phyloP scores from a whole-genome alignment of 2,113 vertebrate genomes.

The Ophthalmotilapia sp. region DNA sequence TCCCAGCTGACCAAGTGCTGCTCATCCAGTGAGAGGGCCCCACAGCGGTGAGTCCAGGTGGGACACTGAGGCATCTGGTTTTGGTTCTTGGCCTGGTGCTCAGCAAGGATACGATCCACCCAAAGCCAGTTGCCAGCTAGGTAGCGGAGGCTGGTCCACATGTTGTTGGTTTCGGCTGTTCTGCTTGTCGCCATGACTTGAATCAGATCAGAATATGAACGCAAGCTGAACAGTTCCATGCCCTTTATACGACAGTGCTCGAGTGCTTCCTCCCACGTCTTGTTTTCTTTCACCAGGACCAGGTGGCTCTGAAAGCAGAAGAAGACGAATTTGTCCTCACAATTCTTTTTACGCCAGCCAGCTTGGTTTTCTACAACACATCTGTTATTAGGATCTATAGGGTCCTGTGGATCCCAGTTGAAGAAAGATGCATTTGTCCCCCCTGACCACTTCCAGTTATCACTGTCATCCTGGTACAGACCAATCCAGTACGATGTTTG shows the following conservation, averaged over 20 bases:
- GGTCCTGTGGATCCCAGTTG: rapidly evolving
- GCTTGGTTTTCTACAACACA: neutral
- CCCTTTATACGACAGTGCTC: neutral
- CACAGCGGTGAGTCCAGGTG: neutral
- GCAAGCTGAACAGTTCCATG: slow-evolving; percentile 16
- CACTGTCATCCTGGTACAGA: neutral
- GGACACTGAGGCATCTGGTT: neutral
- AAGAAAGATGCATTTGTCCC: neutral
- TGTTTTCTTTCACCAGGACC: slow-evolving; percentile 2
- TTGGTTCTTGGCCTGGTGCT: neutral
- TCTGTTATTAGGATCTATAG: neutral
- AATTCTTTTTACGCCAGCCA: neutral
- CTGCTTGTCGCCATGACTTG: neutral
- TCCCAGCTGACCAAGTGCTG: neutral
- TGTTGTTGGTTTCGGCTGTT: neutral
- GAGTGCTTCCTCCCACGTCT: slow-evolving; percentile 39
- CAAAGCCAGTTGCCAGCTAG: slow-evolving; percentile 37
- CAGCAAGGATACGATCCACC: neutral
- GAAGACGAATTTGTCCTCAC: rapidly evolving
- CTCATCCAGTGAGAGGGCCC: neutral
- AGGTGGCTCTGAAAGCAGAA: neutral
- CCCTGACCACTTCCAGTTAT: slow-evolving; percentile 2
- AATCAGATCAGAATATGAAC: neutral
- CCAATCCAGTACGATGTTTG: slow-evolving; percentile 8
- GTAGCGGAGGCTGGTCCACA: slow-evolving; percentile 42